Percentiles rank a stretch among this genome's conserved stretches.
phyloP scores from a whole-genome alignment of 2,888 invertebrate species.

The Petrophora chlorosata region DNA sequence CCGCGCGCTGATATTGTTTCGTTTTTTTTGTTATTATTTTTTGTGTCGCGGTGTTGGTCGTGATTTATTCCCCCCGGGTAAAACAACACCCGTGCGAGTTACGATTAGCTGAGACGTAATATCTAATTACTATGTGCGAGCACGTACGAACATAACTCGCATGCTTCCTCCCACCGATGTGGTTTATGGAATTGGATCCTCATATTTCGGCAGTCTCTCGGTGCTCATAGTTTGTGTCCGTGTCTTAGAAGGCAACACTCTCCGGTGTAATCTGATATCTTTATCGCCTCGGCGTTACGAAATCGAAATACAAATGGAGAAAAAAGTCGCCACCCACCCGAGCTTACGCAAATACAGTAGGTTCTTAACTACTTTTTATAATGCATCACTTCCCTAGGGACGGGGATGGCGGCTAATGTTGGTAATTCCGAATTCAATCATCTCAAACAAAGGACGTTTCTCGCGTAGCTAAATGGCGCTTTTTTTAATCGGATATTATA shows the following conservation, averaged over 20 bases:
- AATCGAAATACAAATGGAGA: conserved; percentile 45
- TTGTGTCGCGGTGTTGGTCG: conserved; percentile 71
- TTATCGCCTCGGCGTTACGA: conserved; percentile 54
- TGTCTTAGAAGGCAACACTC: conserved; percentile 63
- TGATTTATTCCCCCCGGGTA: conserved; percentile 82
- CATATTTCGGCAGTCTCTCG: conserved; percentile 81
- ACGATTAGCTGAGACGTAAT: conserved; percentile 81
- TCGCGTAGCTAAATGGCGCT: conserved; percentile 79
- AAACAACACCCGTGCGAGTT: conserved; percentile 83
- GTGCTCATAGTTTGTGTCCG: conserved; percentile 71
- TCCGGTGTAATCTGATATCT: conserved; percentile 70
- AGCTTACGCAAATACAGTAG: conserved; percentile 55
- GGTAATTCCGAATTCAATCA: conserved; percentile 81
- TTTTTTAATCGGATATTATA: conserved; percentile 85
- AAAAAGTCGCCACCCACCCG: conserved; percentile 41
- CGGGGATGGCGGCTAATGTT: conserved; percentile 68
- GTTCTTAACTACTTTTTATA: conserved; percentile 50
- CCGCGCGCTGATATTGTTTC: conserved; percentile 77
- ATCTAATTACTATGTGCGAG: conserved; percentile 82
- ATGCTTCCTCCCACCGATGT: conserved; percentile 77
- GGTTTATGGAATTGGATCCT: conserved; percentile 82
- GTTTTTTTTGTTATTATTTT: conserved; percentile 68
- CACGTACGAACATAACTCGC: conserved; percentile 81
- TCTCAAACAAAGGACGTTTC: conserved; percentile 80
- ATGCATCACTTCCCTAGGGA: conserved; percentile 54